Conservation (phyloP, 2,113 vertebrate species). For the Hydropotes inermis region DNA sequence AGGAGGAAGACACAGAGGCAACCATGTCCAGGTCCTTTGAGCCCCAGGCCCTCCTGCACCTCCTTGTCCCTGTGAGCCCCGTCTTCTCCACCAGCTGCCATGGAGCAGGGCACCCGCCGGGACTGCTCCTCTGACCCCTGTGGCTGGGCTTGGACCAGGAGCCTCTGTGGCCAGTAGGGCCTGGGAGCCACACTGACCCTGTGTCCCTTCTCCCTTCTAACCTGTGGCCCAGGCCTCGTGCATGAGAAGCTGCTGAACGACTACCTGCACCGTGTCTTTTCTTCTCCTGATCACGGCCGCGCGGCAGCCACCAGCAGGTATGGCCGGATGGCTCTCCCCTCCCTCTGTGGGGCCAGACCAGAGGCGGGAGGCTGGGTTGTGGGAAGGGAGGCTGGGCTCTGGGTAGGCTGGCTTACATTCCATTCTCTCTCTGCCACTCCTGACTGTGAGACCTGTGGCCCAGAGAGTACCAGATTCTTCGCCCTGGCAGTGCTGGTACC, state of each 20-base stretch:
- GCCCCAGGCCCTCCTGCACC: not conserved
- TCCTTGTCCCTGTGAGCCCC: not conserved
- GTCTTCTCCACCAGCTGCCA: not conserved
- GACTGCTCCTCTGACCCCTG: not conserved
- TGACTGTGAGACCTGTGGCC: not conserved
- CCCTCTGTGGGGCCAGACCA: not conserved
- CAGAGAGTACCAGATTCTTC: not conserved
- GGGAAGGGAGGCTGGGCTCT: not conserved
- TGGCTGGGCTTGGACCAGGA: not conserved
- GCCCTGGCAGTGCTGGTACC: not conserved
- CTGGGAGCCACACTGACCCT: not conserved
- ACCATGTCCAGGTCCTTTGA: not conserved
- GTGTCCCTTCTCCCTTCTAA: not conserved
- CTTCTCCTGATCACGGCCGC: slow-evolving; percentile 80
- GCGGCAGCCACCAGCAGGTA: slow-evolving; percentile 90
- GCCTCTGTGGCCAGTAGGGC: not conserved
- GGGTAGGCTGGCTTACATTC: not conserved
- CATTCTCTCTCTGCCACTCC: not conserved
- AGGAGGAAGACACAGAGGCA: not conserved
- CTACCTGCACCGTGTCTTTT: slow-evolving; percentile 92
- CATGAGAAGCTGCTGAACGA: slow-evolving; percentile 93
- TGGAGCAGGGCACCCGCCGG: not conserved
- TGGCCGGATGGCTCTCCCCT: not conserved
- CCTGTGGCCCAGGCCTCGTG: slow-evolving; percentile 87
- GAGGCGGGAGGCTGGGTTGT: not conserved